Percentiles rank a stretch among this genome's conserved stretches.
Evolutionary conservation across 1,140 invertebrate genomes (phyloP).

Genomic region (Polyergus mexicanus): DNA sequence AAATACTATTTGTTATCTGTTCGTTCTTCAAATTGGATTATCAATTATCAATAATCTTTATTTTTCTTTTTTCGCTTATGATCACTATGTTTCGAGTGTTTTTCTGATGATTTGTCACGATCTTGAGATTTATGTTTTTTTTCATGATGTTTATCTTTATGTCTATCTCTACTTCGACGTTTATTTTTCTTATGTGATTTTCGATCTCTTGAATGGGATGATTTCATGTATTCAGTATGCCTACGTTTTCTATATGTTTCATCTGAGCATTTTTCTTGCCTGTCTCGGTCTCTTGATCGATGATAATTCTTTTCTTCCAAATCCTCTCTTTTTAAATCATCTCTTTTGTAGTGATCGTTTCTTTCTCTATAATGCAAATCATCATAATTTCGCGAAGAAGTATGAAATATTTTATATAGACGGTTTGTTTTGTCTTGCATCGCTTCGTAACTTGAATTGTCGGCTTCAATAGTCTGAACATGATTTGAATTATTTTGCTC

Average conservation of each 20-base stretch:
- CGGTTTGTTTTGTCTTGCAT: constrained; percentile 5
- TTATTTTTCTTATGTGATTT: constrained; percentile 51
- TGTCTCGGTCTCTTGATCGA: constrained; percentile 18
- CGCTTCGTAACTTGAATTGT: constrained; percentile 1
- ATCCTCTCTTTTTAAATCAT: constrained; percentile 22
- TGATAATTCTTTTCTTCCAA: constrained; percentile 18
- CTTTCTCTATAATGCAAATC: constrained; percentile 1
- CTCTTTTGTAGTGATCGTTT: background rate
- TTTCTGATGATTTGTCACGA: constrained; percentile 34
- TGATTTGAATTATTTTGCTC: constrained; percentile 56
- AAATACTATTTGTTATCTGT: background rate
- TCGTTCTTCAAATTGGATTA: background rate
- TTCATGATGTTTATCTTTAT: constrained; percentile 44
- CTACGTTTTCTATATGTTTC: constrained; percentile 33
- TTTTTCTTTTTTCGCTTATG: constrained; percentile 34
- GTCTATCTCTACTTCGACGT: constrained; percentile 14
- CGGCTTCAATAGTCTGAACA: background rate
- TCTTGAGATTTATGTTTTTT: constrained; percentile 57
- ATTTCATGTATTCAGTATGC: constrained; percentile 20
- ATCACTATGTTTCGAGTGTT: constrained; percentile 46
- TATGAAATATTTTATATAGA: constrained; percentile 28
- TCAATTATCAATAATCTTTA: constrained; percentile 47
- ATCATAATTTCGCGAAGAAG: background rate
- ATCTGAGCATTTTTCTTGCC: constrained; percentile 41
- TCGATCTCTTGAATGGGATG: constrained; percentile 64